Evolutionary conservation across 2,888 invertebrate species (phyloP), one percentile per base, ranked within the genome.

Genomic region (Noctua janthina): DNA sequence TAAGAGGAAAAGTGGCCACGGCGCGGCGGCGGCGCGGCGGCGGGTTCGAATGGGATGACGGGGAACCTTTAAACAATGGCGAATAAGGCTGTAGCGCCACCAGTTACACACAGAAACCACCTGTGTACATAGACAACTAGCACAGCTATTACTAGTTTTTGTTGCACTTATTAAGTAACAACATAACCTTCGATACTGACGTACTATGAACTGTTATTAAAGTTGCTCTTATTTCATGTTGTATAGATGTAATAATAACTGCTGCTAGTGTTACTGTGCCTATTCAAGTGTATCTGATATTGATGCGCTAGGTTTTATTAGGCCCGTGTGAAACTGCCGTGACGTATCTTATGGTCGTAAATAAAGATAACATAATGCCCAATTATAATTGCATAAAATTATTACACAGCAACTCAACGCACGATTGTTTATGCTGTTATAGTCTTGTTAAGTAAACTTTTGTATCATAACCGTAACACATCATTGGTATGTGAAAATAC

Each of bases 1-100:
- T 94, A 95, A 93, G 91, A 94, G 95, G 95, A 94, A 93, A 95
- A 93, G 91, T 90, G 87, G 87, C 82, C 84, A 79, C 82, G 86
- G 79, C 83, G 54, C 56, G 11, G 46, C 46, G 46, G 46, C 46
- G 46, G 46, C 11, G 1, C 11, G 39, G 85, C 90, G 68, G 86
- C 90, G 70, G 29, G 68, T 56, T 90, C 90, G 90, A 89, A 82
- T 79, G 80, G 91, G 91, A 90, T 85, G 51, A 66, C 82, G 29
- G 79, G 82, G 75, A 69, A 66, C 79, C 62, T 79, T 80, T 29
- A 72, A 74, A 84, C 81, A 86, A 88, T 85, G 82, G 75, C 74
- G 71, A 70, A 67, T 66, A 73, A 54, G 68, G 68, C 49, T 70
- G 82, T 84, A 89, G 87, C 86, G 56, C 67, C 70, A 64, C 49